Evolutionary conservation across 2,113 vertebrate genomes (phyloP), one percentile per base, ranked within the genome.

Genomic region (Anguilla japonica): DNA sequence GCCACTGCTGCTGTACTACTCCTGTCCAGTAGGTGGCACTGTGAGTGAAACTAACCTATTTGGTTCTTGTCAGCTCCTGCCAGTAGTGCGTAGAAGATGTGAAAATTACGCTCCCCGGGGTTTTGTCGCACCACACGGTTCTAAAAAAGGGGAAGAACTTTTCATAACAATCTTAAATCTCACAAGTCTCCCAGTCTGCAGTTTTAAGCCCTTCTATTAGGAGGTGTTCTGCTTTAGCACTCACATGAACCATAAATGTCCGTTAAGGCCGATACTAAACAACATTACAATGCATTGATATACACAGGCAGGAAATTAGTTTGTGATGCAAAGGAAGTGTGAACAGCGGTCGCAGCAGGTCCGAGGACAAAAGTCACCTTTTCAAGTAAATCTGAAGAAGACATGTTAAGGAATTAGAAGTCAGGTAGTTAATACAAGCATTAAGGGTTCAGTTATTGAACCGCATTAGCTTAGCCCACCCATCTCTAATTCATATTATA

Each of bases 41-140:
- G 18, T 81, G 53, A 16, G 79, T 60, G n/a, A 18, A 2, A 46
- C 81, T 91, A 86, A 98, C 97, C 96, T 96, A 95, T 97, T 81
- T 96, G 93, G 40, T 96, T 95, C 86, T 94, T 89, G 0, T 83
- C 95, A 50, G 97, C 91, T 89, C 97, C 97, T 14, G 96, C 96
- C 87, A 98, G 94, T 67, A 98, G 92, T 88, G 97, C 96, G 41
- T 98, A 98, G 93, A 98, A 98, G 88, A 98, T 97, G 93, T 98
- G 97, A 90, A 97, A 98, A 92, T 97, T 98, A 88, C 97, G 92
- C 93, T 98, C 97, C 81, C 97, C 97, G 0, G 96, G 97, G 89
- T 97, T 97, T 93, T 98, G 97, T 86, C 97, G 95, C 11, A 97
- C 97, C 88, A 98, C 97, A 60, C 97, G 97, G 88, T 97, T 98